These are phyloP conservation scores for Fulmarus glacialis DNA, from an alignment of 2,113 vertebrate genomes.

Conservation along the genomic window DNA sequence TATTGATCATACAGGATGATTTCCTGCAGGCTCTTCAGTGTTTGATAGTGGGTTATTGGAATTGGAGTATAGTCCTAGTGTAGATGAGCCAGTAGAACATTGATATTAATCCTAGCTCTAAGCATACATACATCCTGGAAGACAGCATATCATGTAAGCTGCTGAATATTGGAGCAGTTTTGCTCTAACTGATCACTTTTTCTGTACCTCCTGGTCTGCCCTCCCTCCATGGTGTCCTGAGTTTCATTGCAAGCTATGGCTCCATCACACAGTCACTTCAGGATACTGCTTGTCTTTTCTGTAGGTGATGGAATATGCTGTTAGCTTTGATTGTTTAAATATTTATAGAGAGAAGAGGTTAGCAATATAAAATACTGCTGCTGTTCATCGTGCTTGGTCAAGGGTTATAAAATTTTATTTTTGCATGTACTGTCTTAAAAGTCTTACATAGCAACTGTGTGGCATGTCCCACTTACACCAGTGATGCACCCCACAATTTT, in stretches of 20 bases:
- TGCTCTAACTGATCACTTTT: not conserved
- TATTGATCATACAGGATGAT: not conserved
- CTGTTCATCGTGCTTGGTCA: not conserved
- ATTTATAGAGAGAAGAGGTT: not conserved
- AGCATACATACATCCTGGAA: not conserved
- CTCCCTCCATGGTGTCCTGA: not conserved
- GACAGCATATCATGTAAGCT: not conserved
- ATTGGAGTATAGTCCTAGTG: not conserved
- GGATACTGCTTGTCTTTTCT: not conserved
- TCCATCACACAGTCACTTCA: not conserved
- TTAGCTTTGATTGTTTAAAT: not conserved
- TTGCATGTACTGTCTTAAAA: not conserved
- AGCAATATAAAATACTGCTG: not conserved
- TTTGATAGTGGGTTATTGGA: not conserved
- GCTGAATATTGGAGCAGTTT: not conserved
- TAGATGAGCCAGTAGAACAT: not conserved
- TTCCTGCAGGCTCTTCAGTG: not conserved
- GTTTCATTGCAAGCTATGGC: not conserved
- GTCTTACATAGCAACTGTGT: rapidly evolving
- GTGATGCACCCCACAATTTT: not conserved
- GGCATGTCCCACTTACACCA: not conserved
- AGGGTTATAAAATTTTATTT: not conserved
- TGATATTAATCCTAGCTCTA: not conserved
- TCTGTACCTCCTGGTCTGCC: not conserved
- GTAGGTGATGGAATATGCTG: not conserved